Conservation (phyloP, 1,140 invertebrate genomes). For the Cherax destructor region DNA sequence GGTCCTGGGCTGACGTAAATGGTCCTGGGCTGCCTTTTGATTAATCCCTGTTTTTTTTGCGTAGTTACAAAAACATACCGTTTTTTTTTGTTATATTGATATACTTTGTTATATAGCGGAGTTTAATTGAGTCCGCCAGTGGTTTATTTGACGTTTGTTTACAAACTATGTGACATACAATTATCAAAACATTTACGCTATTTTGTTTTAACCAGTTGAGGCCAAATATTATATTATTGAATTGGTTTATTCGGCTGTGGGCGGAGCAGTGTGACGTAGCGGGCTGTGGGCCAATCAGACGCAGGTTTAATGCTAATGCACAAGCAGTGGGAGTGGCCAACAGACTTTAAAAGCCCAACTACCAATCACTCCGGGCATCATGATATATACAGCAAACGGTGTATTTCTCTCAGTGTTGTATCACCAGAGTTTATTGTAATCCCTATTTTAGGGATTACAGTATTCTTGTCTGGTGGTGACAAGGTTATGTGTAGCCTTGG, state of each 20-base stretch:
- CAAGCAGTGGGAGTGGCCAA: conserved; percentile 25
- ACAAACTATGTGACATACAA: conserved; percentile 34
- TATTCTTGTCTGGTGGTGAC: too few relatives aligned
- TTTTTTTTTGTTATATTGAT: conserved; percentile 36
- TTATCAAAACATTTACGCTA: conserved; percentile 37
- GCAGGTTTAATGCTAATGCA: not conserved
- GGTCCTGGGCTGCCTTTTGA: conserved; percentile 16
- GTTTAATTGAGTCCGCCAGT: conserved; percentile 47
- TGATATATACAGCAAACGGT: too few relatives aligned
- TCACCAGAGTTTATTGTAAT: too few relatives aligned
- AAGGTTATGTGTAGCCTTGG: too few relatives aligned
- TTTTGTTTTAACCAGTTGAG: conserved; percentile 33
- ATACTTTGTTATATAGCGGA: conserved; percentile 42
- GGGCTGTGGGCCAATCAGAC: not conserved
- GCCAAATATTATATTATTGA: conserved; percentile 32
- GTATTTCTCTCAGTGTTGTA: too few relatives aligned
- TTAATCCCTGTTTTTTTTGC: conserved; percentile 53
- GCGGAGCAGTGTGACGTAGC: conserved; percentile 17
- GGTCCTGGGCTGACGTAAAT: not conserved
- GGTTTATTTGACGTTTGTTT: conserved; percentile 45
- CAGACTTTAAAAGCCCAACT: conserved; percentile 37
- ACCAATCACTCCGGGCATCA: conserved; percentile 43
- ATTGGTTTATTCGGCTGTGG: not conserved
- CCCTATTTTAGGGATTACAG: too few relatives aligned
- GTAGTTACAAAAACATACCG: conserved; percentile 28